Conservation (phyloP, 2,888 invertebrate genomes). For the Silvanus unidentatus region DNA sequence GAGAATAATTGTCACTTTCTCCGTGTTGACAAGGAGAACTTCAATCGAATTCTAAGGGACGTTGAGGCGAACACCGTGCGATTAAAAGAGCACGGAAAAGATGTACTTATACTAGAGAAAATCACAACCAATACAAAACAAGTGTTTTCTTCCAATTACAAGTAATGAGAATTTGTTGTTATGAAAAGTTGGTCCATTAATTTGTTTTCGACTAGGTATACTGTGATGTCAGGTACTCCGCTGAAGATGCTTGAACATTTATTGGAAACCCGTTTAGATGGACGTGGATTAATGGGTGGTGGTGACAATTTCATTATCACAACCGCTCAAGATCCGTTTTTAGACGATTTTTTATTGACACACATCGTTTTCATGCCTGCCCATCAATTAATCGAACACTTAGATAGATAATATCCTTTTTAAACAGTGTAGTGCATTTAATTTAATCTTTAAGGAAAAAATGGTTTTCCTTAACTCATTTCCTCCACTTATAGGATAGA, state of each 20-base stretch:
- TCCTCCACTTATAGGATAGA: conserved; percentile 52
- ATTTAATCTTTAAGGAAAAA: neutral
- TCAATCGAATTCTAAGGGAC: conserved; percentile 74
- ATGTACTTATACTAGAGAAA: conserved; percentile 75
- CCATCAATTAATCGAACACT: conserved; percentile 64
- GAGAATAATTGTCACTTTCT: conserved; percentile 80
- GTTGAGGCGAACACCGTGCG: conserved; percentile 84
- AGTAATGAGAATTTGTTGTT: conserved; percentile 48
- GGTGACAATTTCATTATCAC: conserved; percentile 42
- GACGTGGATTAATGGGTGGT: conserved; percentile 49
- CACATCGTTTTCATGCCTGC: conserved; percentile 79
- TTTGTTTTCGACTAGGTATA: conserved; percentile 55
- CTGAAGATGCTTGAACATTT: conserved; percentile 83
- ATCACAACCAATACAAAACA: conserved; percentile 54
- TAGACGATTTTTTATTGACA: conserved; percentile 77
- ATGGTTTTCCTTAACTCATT: conserved; percentile 45
- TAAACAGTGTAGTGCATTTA: neutral
- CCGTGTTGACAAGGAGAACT: conserved; percentile 78
- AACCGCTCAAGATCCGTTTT: conserved; percentile 60
- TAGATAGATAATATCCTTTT: conserved; percentile 75
- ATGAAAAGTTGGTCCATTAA: neutral
- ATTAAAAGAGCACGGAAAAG: conserved; percentile 76
- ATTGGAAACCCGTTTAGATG: conserved; percentile 70
- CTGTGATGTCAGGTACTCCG: conserved; percentile 80
- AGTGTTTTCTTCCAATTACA: conserved; percentile 55